Evolutionary conservation across 23 tunicate species (phyloP), one percentile per base, ranked within the genome.

Genomic region (Botrylloides violaceus): DNA sequence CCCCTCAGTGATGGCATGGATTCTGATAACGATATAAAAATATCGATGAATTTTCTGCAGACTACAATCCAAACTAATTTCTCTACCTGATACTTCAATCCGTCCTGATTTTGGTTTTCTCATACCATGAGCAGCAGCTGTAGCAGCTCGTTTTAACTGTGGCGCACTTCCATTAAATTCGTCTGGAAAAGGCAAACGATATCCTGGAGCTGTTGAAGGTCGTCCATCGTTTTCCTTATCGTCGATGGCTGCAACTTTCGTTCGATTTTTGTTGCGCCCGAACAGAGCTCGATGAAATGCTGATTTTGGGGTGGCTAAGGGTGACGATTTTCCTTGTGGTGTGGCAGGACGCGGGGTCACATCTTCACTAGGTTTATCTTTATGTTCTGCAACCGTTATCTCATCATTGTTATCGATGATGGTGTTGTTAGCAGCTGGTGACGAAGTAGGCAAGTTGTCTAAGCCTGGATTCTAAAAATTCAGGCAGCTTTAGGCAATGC

Each of bases 191-290:
- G 74, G 74, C 25, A 68, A 27, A 4, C 74, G 43, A 19, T 43
- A 28, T 20, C 74, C 74, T 0, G 74, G 74, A 6, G 74, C 74
- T 23, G 74, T 68, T 1, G 74, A 38, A 1, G 74, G 74, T 4
- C 74, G 58, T 3, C 36, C 9, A 28, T 4, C 4, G 29, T 68
- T 68, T 68, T 68, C 74, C 37, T 68, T 68, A 5, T 36, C 74
- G 18, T 68, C 74, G 36, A 6, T 37, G 21, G 32, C 29, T 36
- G 21, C 58, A 35, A 37, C 57, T 1, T 43, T 68, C 15, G 56
- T 37, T 36, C 26, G 32, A 26, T 56, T 43, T 22, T 37, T 39
- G 12, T 31, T 39, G 5, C 74, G 12, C 37, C 58, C 74, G 47
- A 68, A 68, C 30, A 64, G 30, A 19, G 74, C 47, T 1, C 74